phyloP scores from a whole-genome alignment of 1,140 invertebrate species.

The Trachymyrmex cornetzi region DNA sequence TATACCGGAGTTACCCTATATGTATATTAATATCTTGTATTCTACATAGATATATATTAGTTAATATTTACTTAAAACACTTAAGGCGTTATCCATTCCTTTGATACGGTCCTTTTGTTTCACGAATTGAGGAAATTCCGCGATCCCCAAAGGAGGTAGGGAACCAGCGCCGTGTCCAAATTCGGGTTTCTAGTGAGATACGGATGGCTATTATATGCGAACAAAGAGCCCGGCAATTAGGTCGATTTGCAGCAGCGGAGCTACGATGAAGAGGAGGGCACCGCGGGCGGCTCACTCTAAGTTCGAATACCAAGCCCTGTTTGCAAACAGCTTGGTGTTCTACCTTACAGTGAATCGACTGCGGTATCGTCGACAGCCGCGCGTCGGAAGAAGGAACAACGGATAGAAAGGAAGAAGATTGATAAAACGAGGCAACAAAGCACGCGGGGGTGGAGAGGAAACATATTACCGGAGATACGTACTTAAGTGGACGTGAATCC shows the following conservation, averaged over 20 bases:
- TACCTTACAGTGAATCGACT: slow-evolving; percentile 94
- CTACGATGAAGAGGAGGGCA: slow-evolving; percentile 58
- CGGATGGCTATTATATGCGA: slow-evolving; percentile 66
- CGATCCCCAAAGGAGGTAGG: not conserved
- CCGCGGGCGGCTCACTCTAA: slow-evolving; percentile 91
- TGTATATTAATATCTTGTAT: not conserved
- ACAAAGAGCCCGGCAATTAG: slow-evolving; percentile 52
- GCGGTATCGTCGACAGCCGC: slow-evolving; percentile 78
- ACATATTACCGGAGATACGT: slow-evolving; percentile 71
- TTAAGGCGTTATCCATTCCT: not conserved
- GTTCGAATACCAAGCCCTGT: slow-evolving; percentile 94
- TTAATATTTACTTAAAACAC: not conserved
- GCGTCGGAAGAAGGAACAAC: not conserved
- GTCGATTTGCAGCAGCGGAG: slow-evolving; percentile 37
- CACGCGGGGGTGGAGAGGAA: slow-evolving; percentile 1
- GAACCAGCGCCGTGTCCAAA: slow-evolving; percentile 46
- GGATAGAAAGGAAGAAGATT: slow-evolving; percentile 26
- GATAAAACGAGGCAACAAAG: slow-evolving; percentile 24
- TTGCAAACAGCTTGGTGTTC: slow-evolving; percentile 93
- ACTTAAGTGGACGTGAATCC: slow-evolving; percentile 70
- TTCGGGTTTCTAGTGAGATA: slow-evolving; percentile 65
- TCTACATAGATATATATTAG: not conserved
- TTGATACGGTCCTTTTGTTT: not conserved
- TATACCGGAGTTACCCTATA: no score
- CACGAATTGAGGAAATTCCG: not conserved